Conservation (phyloP, 2,113 vertebrate species). For the Barnardius zonarius region DNA sequence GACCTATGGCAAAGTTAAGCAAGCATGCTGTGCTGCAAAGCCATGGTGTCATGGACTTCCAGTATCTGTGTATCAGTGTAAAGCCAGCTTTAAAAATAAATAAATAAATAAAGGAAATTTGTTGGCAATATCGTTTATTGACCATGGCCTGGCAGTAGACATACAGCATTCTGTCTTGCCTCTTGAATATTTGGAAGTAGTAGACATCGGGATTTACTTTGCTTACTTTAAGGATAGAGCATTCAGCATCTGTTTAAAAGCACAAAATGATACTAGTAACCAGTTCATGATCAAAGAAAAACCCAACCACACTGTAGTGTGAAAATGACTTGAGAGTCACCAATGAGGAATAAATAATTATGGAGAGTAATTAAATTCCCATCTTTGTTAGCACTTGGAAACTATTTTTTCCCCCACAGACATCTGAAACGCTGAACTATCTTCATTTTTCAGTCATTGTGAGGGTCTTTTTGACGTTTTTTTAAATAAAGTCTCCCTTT, state of each 20-base stretch:
- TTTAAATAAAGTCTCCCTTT: not conserved
- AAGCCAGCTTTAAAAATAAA: not conserved
- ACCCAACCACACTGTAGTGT: not conserved
- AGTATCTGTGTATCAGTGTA: not conserved
- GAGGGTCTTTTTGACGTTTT: not conserved
- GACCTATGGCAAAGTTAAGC: not conserved
- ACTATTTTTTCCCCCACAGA: not conserved
- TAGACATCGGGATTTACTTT: not conserved
- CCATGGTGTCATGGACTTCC: not conserved
- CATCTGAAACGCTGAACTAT: not conserved
- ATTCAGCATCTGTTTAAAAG: not conserved
- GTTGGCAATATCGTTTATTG: not conserved
- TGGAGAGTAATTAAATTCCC: slow-evolving; percentile 49
- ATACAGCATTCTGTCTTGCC: not conserved
- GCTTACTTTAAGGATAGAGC: not conserved
- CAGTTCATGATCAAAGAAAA: not conserved
- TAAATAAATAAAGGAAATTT: not conserved
- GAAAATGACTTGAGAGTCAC: not conserved
- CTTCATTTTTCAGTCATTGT: not conserved
- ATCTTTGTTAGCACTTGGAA: slow-evolving; percentile 14
- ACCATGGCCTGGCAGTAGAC: not conserved
- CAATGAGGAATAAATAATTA: slow-evolving; percentile 34
- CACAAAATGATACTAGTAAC: not conserved
- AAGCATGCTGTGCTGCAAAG: not conserved
- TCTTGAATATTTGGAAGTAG: not conserved